Evolutionary conservation across 2,888 invertebrate genomes (phyloP), one percentile per base, ranked within the genome.

Genomic region (Apoda limacodes): DNA sequence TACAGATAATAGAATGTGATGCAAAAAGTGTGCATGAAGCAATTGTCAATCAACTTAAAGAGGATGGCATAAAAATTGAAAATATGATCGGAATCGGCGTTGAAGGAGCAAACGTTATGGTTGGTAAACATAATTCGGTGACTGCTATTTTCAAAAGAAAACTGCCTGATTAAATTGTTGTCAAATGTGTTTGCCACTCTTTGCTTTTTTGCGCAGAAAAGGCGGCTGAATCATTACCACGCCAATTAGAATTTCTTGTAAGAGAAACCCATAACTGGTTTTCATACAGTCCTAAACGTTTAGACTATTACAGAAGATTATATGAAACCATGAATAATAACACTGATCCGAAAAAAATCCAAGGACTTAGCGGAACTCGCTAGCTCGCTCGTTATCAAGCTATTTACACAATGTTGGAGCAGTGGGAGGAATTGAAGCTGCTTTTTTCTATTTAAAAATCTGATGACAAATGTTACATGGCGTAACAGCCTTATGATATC

Each of bases 381-480:
- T 50, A 46, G 46, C 40, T 39, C 13, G 42, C 36, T 25, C 40
- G 40, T 9, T 39, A 34, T 31, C 11, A 30, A 28, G 49, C 48
- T 37, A 27, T 48, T 22, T 27, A 15, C 9, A 40, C 46, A 15
- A 49, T 53, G 22, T 37, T 46, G 7, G 43, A 53, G 2, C 54
- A 55, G 28, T 53, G 50, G 55, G 50, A 56, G 7, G 41, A 44
- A 24, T 39, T 56, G 13, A 33, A 51, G 35, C 30, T 52, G 12
- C 45, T 48, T 19, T 55, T 52, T 29, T 43, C 34, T 12, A 19
- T 49, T 27, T 39, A 41, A 6, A 46, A 40, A 34, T 26, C 40
- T 13, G 35, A 46, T 22, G 46, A 50, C 7, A 42, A 45, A 37
- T 50, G 45, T 38, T 44, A 39, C 28, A 46, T 39, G 40, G 48